phyloP scores from a whole-genome alignment of 2,888 invertebrate genomes.

The Pollenia angustigena region DNA sequence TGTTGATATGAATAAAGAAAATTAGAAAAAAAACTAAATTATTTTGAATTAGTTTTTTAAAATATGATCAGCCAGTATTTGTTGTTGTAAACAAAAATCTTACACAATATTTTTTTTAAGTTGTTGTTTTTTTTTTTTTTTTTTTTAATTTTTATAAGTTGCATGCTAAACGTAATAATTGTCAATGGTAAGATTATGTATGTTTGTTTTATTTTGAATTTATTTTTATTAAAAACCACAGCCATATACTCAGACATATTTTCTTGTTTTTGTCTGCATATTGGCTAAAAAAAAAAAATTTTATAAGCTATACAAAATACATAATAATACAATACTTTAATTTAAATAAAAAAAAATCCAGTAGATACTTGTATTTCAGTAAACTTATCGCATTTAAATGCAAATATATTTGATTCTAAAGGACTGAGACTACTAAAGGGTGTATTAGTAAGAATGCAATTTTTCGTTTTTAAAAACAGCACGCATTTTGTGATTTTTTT shows the following conservation, averaged over 20 bases:
- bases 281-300: neutral
- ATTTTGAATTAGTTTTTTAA: conserved; percentile 4
- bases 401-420: no score
- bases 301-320: neutral
- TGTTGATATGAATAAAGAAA: neutral
- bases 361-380: no score
- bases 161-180: conserved; percentile 38
- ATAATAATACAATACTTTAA: neutral
- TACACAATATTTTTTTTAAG: conserved; percentile 17
- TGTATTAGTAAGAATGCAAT: no score
- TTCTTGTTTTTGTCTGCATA: neutral
- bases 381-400: no score
- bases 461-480: no score
- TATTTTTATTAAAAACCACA: neutral
- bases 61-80: conserved; percentile 34
- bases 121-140: neutral
- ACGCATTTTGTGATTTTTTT: no score
- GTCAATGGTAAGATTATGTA: conserved; percentile 26
- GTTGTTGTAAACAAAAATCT: conserved; percentile 9
- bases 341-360: neutral
- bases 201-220: no score
- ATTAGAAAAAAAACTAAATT: neutral
- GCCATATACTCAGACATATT: neutral
- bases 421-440: no score
- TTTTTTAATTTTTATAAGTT: neutral